Conservation (phyloP, 2,888 invertebrate species). For the Rhamphomyia laevipes region DNA sequence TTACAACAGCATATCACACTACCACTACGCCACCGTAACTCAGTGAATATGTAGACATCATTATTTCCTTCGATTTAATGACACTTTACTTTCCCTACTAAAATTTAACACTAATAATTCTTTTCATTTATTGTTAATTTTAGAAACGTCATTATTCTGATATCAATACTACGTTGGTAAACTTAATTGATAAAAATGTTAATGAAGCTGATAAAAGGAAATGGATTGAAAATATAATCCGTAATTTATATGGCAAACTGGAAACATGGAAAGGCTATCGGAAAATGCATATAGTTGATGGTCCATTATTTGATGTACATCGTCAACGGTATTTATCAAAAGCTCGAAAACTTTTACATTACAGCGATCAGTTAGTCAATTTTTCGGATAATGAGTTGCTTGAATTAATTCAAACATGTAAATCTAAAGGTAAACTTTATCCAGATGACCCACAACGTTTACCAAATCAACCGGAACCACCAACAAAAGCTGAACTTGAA, state of each 20-base stretch:
- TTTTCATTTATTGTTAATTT: neutral
- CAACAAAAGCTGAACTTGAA: neutral
- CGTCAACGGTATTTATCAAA: neutral
- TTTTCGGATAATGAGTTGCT: neutral
- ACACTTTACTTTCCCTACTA: no score
- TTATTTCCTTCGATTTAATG: no score
- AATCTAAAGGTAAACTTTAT: neutral
- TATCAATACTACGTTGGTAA: neutral
- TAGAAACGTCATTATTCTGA: neutral
- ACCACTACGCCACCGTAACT: no score
- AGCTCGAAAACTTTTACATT: neutral
- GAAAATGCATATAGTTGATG: neutral
- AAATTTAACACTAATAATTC: neutral
- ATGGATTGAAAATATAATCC: neutral
- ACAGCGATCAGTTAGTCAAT: neutral
- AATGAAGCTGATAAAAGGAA: neutral
- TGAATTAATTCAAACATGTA: no score
- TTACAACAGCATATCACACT: neutral
- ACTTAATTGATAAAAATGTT: neutral
- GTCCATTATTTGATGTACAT: neutral
- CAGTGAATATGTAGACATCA: no score
- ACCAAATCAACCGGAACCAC: neutral
- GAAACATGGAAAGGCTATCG: neutral
- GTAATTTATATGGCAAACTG: neutral
- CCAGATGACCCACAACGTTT: neutral